phyloP scores from a whole-genome alignment of 2,888 invertebrate species.

The Theretra japonica region DNA sequence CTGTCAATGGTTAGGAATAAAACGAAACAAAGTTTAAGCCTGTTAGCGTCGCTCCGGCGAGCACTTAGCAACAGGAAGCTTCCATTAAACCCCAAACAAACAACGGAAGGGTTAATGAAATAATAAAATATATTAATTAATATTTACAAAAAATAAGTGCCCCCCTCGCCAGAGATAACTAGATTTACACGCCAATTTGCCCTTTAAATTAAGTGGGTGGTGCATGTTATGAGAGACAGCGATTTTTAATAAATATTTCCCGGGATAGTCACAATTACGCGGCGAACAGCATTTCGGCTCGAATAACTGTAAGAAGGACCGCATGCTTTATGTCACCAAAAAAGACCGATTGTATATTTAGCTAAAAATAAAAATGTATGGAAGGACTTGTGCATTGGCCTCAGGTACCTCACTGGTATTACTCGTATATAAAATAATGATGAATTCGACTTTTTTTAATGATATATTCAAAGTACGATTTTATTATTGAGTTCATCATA shows the following conservation, averaged over 20 bases:
- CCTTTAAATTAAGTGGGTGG: conserved; percentile 50
- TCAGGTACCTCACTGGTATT: too few relatives aligned
- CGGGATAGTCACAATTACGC: background rate
- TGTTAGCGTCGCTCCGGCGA: background rate
- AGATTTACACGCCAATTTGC: conserved; percentile 59
- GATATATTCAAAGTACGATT: too few relatives aligned
- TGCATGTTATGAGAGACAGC: conserved; percentile 33
- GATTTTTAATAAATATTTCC: background rate
- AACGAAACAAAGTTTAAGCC: conserved; percentile 28
- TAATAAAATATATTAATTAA: conserved; percentile 57
- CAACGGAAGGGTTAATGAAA: conserved; percentile 56
- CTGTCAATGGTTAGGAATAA: background rate
- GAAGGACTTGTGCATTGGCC: too few relatives aligned
- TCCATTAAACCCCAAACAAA: conserved; percentile 47
- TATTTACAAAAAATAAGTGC: conserved; percentile 53
- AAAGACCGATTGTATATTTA: too few relatives aligned
- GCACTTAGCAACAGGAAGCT: conserved; percentile 29
- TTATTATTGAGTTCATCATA: too few relatives aligned
- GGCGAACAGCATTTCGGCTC: too few relatives aligned
- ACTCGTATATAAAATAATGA: too few relatives aligned
- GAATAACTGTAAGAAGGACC: too few relatives aligned
- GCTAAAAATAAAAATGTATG: too few relatives aligned
- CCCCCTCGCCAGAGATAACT: conserved; percentile 42
- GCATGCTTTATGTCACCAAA: too few relatives aligned
- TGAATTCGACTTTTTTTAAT: too few relatives aligned